Conservation (phyloP, 2,888 invertebrate genomes). For the Agrochola litura region DNA sequence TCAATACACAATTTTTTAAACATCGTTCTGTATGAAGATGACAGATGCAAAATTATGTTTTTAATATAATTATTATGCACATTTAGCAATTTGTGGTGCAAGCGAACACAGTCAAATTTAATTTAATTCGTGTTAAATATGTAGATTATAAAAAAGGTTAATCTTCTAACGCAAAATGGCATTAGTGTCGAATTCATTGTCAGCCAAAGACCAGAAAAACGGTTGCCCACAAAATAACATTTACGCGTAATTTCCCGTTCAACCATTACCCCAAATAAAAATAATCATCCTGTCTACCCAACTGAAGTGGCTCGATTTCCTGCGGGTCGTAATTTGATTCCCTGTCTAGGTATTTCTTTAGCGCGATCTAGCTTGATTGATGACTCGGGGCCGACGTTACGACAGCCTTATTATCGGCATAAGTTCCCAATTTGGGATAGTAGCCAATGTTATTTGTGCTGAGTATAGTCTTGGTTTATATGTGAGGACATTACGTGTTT, state of each 20-base stretch:
- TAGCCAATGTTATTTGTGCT: conserved; percentile 29
- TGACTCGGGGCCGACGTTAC: conserved; percentile 36
- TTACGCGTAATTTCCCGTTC: background rate
- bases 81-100: background rate
- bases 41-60: background rate
- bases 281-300: conserved; percentile 36
- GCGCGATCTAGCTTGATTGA: conserved; percentile 61
- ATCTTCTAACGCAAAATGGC: background rate
- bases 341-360: conserved; percentile 55
- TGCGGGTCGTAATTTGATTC: conserved; percentile 57
- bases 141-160: background rate
- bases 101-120: background rate
- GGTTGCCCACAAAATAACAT: too few relatives aligned
- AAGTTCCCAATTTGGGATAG: conserved; percentile 46
- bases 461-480: conserved; percentile 14
- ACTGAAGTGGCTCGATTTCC: conserved; percentile 39
- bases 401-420: conserved; percentile 52
- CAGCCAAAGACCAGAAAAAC: too few relatives aligned
- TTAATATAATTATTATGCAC: background rate
- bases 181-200: background rate
- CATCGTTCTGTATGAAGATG: background rate
- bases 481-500: background rate
- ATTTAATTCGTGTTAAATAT: background rate
- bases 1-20: background rate
- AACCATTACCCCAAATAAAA: conserved; percentile 33